Evolutionary conservation across 2,888 invertebrate genomes (phyloP), one percentile per base, ranked within the genome.

Genomic region (Phania funesta): DNA sequence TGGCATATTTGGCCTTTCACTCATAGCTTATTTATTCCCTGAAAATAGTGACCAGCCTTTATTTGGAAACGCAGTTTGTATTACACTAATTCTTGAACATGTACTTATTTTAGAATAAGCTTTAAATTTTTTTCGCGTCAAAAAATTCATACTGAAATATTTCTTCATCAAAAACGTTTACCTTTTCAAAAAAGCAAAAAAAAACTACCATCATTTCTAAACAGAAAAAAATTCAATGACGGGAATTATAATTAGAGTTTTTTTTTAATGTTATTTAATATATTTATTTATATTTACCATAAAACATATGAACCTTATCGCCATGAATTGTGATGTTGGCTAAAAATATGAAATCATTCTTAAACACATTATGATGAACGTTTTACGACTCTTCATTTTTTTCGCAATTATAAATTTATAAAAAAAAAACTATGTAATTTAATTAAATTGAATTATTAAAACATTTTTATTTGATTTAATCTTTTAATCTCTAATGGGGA

Each of bases 251-350:
- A 68, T 68, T 41, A 41, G 0, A 32, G 20, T 24, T 20, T 62
- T 62, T 11, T 62, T 26, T 44, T 7, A 24, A 0, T 35, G 13
- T 68, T 54, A 58, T 68, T 46, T 56, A 68, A 68, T 56, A 32
- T 38, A 24, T 38, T 52, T 52, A 4, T 35, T 6, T 58, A 56
- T 18, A 32, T 32, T 20, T 60, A 71, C 71, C 71, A 11, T 60
- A 71, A 71, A 68, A 67, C 29, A 20, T 68, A 44, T 44, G 54
- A 44, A 22, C 9, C 38, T 71, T 60, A 71, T 38, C 71, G 38
- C 50, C 5, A 60, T 50, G 20, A 71, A 38, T 71, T 70, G 22
- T 22, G 6, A 35, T 26, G 44, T 68, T 22, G 9, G 22, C 26
- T 65, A 41, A 68, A 67, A 67, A 26, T 41, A 35, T 7, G 9